Percentiles rank a stretch among this genome's conserved stretches.
These are phyloP conservation scores for Cordilura impudica DNA, from an alignment of 2,888 invertebrate species.

Conservation along the genomic window DNA sequence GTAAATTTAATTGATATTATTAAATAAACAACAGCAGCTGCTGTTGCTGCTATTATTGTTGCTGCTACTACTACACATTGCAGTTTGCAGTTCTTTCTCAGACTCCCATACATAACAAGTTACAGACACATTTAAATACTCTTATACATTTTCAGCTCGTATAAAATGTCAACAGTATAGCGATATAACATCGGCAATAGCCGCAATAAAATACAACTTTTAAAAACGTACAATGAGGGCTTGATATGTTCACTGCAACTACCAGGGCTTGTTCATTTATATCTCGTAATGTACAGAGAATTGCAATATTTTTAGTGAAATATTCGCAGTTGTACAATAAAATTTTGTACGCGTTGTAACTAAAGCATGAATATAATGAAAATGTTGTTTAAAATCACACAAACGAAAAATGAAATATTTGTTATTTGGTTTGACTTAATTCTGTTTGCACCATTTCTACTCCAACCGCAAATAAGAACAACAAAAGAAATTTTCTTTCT, in stretches of 20 bases:
- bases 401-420: neutral
- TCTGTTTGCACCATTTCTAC: neutral
- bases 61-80: conserved; percentile 3
- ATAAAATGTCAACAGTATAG: conserved; percentile 54
- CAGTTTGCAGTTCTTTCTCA: neutral
- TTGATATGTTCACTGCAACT: conserved; percentile 19
- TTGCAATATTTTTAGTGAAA: conserved; percentile 1
- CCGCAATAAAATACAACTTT: conserved; percentile 5
- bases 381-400: conserved; percentile 9
- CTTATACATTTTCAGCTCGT: neutral
- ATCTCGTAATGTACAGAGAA: neutral
- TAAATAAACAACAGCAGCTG: conserved; percentile 56
- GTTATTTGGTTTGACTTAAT: neutral
- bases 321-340: neutral
- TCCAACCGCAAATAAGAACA: neutral
- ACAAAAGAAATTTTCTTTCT: neutral
- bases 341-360: conserved; percentile 32
- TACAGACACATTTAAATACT: neutral
- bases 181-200: conserved; percentile 32
- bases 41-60: neutral
- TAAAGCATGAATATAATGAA: conserved; percentile 42
- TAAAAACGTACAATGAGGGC: conserved; percentile 4
- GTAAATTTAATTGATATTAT: conserved; percentile 62
- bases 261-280: conserved; percentile 4
- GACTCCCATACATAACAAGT: conserved; percentile 17